These are phyloP conservation scores for Petrocephalus microphthalmus DNA, from an alignment of 2,113 vertebrate genomes.

Conservation along the genomic window DNA sequence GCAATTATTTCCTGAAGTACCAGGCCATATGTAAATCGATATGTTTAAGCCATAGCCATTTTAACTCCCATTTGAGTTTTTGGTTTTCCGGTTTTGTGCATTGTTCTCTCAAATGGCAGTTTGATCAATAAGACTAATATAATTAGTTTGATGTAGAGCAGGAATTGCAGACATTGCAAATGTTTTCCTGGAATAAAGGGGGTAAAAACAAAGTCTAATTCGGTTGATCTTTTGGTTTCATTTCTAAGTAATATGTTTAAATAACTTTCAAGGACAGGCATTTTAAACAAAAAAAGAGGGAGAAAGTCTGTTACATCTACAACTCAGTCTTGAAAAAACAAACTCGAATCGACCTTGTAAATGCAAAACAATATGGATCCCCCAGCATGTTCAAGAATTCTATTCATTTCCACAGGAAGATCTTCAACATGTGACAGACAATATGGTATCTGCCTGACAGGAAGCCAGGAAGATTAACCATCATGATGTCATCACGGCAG, in stretches of 20 bases:
- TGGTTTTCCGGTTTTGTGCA: neutral
- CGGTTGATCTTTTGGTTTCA: neutral
- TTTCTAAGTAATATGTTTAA: neutral
- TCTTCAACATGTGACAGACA: neutral
- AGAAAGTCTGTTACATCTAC: neutral
- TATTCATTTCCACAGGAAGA: neutral
- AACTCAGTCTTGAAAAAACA: neutral
- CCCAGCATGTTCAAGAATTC: neutral
- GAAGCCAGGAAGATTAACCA: neutral
- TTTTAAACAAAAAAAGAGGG: neutral
- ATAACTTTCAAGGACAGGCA: neutral
- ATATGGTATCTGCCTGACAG: neutral
- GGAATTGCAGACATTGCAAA: neutral
- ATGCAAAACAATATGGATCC: neutral
- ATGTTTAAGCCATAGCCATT: constrained; percentile 5
- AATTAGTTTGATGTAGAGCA: neutral
- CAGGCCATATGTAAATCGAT: neutral
- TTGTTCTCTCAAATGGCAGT: neutral
- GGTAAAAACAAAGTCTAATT: neutral
- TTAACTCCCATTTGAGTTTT: neutral
- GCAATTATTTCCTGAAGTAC: neutral
- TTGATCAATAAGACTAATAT: neutral
- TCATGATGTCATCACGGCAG: neutral
- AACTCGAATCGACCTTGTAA: neutral
- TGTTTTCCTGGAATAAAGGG: neutral